Base-by-base conservation (phyloP, 2,888 invertebrate genomes). In the Rhodophaea formosa region DNA sequence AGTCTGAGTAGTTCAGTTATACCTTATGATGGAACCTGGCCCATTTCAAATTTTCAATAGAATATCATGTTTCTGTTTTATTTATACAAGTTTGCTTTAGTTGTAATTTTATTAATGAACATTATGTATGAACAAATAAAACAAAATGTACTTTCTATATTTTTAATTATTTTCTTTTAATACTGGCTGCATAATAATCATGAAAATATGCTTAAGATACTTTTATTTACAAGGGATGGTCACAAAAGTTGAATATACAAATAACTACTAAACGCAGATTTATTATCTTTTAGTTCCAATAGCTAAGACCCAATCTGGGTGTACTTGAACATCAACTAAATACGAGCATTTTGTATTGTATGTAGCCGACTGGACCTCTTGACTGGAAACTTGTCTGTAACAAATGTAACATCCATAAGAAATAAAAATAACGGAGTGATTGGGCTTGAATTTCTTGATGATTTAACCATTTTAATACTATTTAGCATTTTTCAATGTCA, bases 291-390 rank as follows among this genome's bases (percentile, higher is more conserved):
- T 88, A 12, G 88, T 82, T 49, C 91, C 92, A 62, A 92, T 89
- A 43, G 91, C 92, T 5, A 91, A 88, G 60, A 92, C 81, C 91
- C 91, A 92, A 61, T 91, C 85, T 23, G 91, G 88, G 62, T 88
- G 86, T 8, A 91, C 88, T 79, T 89, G 84, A 0, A 91, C 86
- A 80, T 90, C 90, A 8, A 91, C 91, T 61, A 91, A 70, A 65
- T 92, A 89, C 39, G 89, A 85, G 67, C 91, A 91, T 71, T 89
- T 91, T 52, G 91, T 91, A 63, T 88, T 90, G 72, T 86, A 92
- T 16, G 83, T 85, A 16, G 88, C 84, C n/a, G 85, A 82, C 17
- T 82, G 74, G 8, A 84, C 69, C 59, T 92, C 92, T 77, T 87
- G 88, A 64, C 72, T 86, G 64, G 86, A 80, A 57, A 71, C 55